These are phyloP conservation scores for Gnatocerus cornutus DNA, from an alignment of 2,888 invertebrate species.

Conservation along the genomic window DNA sequence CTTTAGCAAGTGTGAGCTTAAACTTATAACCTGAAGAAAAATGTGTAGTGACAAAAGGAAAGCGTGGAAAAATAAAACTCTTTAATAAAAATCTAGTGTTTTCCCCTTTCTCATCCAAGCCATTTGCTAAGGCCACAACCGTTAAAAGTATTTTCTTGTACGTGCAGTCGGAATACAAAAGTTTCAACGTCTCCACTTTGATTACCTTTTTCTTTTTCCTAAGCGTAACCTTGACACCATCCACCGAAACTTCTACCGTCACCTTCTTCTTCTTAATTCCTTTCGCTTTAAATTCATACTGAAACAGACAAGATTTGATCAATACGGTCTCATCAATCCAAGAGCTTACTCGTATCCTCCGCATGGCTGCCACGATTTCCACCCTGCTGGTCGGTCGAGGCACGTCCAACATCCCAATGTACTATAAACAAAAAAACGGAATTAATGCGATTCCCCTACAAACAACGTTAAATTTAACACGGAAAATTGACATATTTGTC, in stretches of 20 bases:
- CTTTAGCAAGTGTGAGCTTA: slow-evolving; percentile 11
- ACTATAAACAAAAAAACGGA: slow-evolving; percentile 79
- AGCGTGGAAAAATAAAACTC: slow-evolving; percentile 43
- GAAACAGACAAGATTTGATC: slow-evolving; percentile 68
- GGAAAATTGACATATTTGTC: slow-evolving; percentile 16
- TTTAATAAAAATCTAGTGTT: slow-evolving; percentile 52
- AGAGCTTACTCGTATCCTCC: slow-evolving; percentile 92
- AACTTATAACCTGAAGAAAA: slow-evolving; percentile 38
- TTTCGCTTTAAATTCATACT: slow-evolving; percentile 99
- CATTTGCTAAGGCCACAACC: slow-evolving; percentile 47
- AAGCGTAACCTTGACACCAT: slow-evolving; percentile 93
- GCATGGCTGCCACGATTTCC: slow-evolving; percentile 99
- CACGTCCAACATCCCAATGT: slow-evolving; percentile 98
- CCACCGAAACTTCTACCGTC: slow-evolving; percentile 93
- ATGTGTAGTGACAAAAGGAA: slow-evolving; percentile 41
- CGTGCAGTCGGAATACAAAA: slow-evolving; percentile 47
- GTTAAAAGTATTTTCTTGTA: slow-evolving; percentile 57
- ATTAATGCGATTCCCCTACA: slow-evolving; percentile 11
- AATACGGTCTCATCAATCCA: slow-evolving; percentile 14
- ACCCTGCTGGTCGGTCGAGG: slow-evolving; percentile 96
- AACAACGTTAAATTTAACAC: slow-evolving; percentile 14
- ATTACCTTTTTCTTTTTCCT: slow-evolving; percentile 85
- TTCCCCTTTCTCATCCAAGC: slow-evolving; percentile 29
- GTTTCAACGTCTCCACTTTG: slow-evolving; percentile 39
- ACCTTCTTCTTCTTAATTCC: slow-evolving; percentile 99